Percentiles rank a stretch among this genome's conserved stretches.
These are phyloP conservation scores for Watsonalla cultraria DNA, from an alignment of 2,888 invertebrate genomes.

Conservation along the genomic window DNA sequence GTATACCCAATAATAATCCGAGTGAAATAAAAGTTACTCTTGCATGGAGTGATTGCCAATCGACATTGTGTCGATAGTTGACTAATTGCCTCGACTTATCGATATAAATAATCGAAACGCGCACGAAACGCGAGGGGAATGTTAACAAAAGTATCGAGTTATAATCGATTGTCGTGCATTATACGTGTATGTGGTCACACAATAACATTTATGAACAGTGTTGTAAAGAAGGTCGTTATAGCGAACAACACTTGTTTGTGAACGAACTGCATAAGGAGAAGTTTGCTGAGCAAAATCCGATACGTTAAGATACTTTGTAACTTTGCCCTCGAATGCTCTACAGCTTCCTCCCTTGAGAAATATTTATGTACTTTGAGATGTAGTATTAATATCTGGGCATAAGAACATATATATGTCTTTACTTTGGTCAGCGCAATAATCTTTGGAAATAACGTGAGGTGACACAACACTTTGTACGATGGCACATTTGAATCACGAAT, in stretches of 20 bases:
- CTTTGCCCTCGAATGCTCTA: not conserved
- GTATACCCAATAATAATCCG: not conserved
- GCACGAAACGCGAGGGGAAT: not conserved
- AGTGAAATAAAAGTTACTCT: not conserved
- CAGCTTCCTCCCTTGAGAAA: too few relatives aligned
- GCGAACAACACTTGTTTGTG: not conserved
- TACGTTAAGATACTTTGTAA: not conserved
- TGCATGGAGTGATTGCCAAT: not conserved
- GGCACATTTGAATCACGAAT: conserved; percentile 35
- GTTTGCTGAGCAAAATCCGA: not conserved
- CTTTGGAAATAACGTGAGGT: conserved; percentile 41
- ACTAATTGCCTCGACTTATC: not conserved
- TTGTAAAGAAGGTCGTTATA: not conserved
- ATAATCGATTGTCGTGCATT: not conserved
- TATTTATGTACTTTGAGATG: too few relatives aligned
- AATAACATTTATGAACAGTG: not conserved
- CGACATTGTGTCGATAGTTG: not conserved
- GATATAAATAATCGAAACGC: not conserved
- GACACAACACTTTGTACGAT: conserved; percentile 20
- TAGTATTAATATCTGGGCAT: not conserved
- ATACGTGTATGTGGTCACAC: not conserved
- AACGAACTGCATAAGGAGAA: not conserved
- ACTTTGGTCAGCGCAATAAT: conserved; percentile 36
- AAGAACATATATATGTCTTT: conserved; percentile 13
- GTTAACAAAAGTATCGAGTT: not conserved